phyloP scores from a whole-genome alignment of 2,113 vertebrate species.

The Leucoraja erinaceus region DNA sequence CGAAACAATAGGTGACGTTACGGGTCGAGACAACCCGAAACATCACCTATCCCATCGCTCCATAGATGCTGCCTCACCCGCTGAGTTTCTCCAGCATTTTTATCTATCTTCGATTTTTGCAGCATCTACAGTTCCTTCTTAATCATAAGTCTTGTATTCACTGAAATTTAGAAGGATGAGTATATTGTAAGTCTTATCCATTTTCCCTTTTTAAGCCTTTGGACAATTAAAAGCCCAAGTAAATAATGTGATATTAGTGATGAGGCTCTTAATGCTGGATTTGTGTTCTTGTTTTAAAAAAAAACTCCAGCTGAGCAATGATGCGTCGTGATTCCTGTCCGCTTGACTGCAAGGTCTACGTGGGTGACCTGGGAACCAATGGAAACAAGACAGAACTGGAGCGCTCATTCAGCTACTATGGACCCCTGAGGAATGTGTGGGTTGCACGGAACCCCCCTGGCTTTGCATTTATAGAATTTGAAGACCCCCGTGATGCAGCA shows the following conservation, averaged over 20 bases:
- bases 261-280: background rate
- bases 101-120: no score
- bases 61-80: no score
- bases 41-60: no score
- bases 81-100: no score
- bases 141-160: no score
- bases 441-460: conserved; percentile 39
- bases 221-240: background rate
- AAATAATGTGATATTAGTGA: background rate
- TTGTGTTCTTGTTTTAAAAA: background rate
- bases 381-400: conserved; percentile 39
- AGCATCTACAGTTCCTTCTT: no score
- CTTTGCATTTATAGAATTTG: conserved; percentile 39
- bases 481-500: conserved; percentile 37
- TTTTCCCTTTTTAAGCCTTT: background rate
- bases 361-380: conserved; percentile 40
- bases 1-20: no score
- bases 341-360: conserved; percentile 39
- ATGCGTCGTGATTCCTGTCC: conserved; percentile 15
- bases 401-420: conserved; percentile 39
- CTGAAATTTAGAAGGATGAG: background rate
- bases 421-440: conserved; percentile 38
- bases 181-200: background rate
- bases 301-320: background rate
- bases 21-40: no score